Conservation (phyloP, 2,113 vertebrate species). For the Labrus mixtus region DNA sequence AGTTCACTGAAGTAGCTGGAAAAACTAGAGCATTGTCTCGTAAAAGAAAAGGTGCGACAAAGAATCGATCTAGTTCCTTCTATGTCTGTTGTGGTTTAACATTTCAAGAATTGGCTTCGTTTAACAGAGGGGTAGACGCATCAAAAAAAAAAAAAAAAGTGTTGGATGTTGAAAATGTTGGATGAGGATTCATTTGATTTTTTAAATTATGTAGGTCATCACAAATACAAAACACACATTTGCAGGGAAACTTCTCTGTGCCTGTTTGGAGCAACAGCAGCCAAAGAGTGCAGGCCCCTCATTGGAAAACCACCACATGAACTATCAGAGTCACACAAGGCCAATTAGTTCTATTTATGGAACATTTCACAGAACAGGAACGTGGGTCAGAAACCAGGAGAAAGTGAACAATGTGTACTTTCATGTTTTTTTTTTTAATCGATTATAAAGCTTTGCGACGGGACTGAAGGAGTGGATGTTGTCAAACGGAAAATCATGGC, state of each 20-base stretch:
- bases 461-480: not conserved
- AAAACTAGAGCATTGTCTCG: not conserved
- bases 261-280: slow-evolving; percentile 1
- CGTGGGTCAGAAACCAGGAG: slow-evolving; percentile 28
- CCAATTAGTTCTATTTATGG: slow-evolving; percentile 69
- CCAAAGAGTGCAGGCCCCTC: slow-evolving; percentile 35
- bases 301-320: slow-evolving; percentile 55
- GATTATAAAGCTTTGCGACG: not conserved
- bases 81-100: too few relatives aligned
- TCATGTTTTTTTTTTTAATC: not conserved
- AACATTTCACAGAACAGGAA: slow-evolving; percentile 37
- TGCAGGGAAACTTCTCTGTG: slow-evolving; percentile 51
- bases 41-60: too few relatives aligned
- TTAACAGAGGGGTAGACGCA: too few relatives aligned
- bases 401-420: slow-evolving; percentile 29
- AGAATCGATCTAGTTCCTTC: too few relatives aligned
- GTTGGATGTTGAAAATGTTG: too few relatives aligned
- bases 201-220: slow-evolving; percentile 45
- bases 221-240: slow-evolving; percentile 46
- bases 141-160: too few relatives aligned
- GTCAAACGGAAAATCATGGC: not conserved
- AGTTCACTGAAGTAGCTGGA: not conserved
- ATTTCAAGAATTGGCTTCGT: too few relatives aligned
- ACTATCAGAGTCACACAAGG: slow-evolving; percentile 48
- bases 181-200: not conserved